A percentile compares a stretch with the other conserved stretches of the same genome.
Conservation (phyloP, 2,888 invertebrate species). For the Oligia fasciuncula region DNA sequence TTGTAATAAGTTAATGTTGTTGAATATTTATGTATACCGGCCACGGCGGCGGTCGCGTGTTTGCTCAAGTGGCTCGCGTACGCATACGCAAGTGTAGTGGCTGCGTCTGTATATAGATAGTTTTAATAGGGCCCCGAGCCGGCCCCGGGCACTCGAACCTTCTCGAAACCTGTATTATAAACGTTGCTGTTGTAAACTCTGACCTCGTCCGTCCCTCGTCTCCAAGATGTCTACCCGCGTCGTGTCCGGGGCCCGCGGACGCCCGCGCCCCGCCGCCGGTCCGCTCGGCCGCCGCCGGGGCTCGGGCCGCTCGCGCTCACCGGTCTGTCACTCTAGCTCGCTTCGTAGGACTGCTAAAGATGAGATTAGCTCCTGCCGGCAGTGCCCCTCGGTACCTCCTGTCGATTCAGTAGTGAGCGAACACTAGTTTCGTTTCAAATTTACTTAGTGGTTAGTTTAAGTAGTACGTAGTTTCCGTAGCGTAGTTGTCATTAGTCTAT, state of each 20-base stretch:
- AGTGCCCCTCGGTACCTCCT: constrained; percentile 71
- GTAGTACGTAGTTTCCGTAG: constrained; percentile 88
- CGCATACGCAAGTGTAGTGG: constrained; percentile 83
- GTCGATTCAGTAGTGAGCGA: constrained; percentile 86
- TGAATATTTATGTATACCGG: constrained; percentile 75
- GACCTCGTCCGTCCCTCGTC: constrained; percentile 73
- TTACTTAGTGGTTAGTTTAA: constrained; percentile 87
- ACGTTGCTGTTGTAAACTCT: constrained; percentile 67
- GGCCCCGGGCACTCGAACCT: constrained; percentile 72
- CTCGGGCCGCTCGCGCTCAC: constrained; percentile 69
- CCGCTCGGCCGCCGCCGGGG: constrained; percentile 57
- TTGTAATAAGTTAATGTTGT: constrained; percentile 75
- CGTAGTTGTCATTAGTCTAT: constrained; percentile 88
- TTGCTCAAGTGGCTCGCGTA: constrained; percentile 86
- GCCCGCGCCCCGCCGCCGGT: constrained; percentile 36
- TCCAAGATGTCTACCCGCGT: constrained; percentile 61
- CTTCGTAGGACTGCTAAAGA: constrained; percentile 79
- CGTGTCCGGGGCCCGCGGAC: constrained; percentile 60
- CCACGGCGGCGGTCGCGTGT: constrained; percentile 77
- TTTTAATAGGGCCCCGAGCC: constrained; percentile 78
- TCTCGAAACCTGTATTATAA: constrained; percentile 70
- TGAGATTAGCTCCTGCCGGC: constrained; percentile 77
- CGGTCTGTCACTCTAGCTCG: constrained; percentile 72
- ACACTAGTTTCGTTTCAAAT: constrained; percentile 87
- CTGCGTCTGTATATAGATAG: constrained; percentile 87